A percentile compares a stretch with the other conserved stretches of the same genome.
phyloP scores from a whole-genome alignment of 2,888 invertebrate species.

The Calliopum simillimum region DNA sequence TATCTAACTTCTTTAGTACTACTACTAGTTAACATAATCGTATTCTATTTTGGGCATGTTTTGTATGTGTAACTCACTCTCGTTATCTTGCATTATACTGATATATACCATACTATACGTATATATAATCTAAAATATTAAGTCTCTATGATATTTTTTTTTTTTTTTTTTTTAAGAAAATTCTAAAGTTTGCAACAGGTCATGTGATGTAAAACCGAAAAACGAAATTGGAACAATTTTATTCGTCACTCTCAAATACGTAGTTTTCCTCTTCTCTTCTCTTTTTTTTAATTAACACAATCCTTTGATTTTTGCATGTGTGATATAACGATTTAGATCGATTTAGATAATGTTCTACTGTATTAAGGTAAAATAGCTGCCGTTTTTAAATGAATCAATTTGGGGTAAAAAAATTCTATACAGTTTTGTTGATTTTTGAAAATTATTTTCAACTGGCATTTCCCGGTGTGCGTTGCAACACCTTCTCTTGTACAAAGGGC shows the following conservation, averaged over 20 bases:
- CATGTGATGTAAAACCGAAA: neutral
- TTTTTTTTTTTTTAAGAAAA: neutral
- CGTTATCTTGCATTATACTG: slow-evolving; percentile 13
- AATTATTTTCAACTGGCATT: no score
- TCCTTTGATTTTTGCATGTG: slow-evolving; percentile 14
- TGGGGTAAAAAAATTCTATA: no score
- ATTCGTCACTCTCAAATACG: neutral
- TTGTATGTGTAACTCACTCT: slow-evolving; percentile 7
- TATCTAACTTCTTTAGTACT: neutral
- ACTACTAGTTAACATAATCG: neutral
- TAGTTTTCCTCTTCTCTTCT: neutral
- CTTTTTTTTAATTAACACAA: neutral
- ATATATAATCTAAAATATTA: no score
- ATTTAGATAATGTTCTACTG: neutral
- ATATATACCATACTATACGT: neutral
- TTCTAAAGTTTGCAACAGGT: neutral
- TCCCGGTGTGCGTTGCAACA: no score
- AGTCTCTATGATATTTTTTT: no score
- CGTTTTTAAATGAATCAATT: neutral
- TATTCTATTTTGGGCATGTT: slow-evolving; percentile 24
- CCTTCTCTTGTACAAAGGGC: no score
- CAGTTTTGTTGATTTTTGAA: no score
- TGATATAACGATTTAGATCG: neutral
- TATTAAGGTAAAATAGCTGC: neutral
- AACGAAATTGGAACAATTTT: slow-evolving; percentile 13